A percentile compares a stretch with the other conserved stretches of the same genome.
Evolutionary conservation across 2,888 invertebrate genomes (phyloP).

Genomic region (Synergus umbraculus): DNA sequence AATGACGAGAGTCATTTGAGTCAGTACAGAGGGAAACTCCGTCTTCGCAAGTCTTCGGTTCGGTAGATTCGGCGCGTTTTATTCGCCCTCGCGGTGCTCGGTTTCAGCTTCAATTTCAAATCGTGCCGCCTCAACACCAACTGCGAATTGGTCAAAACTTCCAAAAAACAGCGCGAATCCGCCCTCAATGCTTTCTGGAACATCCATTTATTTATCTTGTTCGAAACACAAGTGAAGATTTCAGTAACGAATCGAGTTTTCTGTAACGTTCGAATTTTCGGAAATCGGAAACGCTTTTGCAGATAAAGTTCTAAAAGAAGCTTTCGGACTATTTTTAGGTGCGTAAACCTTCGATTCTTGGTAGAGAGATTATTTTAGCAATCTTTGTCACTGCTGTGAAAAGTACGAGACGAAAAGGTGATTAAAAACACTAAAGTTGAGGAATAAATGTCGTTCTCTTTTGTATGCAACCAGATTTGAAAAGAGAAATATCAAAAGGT

Average conservation of each 20-base stretch:
- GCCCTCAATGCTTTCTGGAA: background rate
- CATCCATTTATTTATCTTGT: background rate
- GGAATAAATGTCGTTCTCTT: background rate
- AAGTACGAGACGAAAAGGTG: background rate
- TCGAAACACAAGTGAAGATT: background rate
- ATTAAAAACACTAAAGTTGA: background rate
- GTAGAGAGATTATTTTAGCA: constrained; percentile 28
- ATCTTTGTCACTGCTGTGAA: constrained; percentile 20
- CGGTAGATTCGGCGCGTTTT: background rate
- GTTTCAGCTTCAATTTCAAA: constrained; percentile 31
- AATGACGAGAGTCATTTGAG: constrained; percentile 6
- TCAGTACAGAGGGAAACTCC: constrained; percentile 8
- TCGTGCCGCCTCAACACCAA: constrained; percentile 10
- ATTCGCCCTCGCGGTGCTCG: background rate
- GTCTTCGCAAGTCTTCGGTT: background rate
- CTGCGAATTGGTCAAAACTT: background rate
- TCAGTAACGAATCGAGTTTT: background rate
- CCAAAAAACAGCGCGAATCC: background rate
- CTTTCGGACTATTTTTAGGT: constrained; percentile 36
- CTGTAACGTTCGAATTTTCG: background rate
- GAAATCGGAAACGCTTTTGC: constrained; percentile 2
- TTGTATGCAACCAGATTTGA: background rate
- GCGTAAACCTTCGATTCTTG: constrained; percentile 16
- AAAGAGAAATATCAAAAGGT: background rate
- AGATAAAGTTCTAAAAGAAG: constrained; percentile 25